phyloP scores from a whole-genome alignment of 1,140 invertebrate genomes.

The Coelopa frigida region DNA sequence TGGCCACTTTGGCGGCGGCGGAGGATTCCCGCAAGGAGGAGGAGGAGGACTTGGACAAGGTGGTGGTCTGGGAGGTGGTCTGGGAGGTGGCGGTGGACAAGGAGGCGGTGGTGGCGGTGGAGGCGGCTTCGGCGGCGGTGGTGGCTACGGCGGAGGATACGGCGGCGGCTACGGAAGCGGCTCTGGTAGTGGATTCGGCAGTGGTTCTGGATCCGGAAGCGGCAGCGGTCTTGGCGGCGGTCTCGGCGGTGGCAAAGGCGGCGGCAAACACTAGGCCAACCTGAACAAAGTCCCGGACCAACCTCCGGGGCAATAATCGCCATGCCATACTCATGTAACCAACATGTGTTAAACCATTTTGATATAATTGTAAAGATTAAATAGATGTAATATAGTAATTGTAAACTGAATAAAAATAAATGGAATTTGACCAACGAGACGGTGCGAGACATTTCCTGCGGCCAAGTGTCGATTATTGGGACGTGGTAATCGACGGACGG shows the following conservation, averaged over 20 bases:
- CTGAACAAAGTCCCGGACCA: conserved; percentile 9
- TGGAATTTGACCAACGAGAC: too few species aligned
- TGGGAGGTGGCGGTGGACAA: background rate
- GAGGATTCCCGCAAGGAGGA: conserved; percentile 13
- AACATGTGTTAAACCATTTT: too few species aligned
- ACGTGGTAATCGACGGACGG: too few species aligned
- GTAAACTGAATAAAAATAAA: too few species aligned
- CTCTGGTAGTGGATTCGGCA: background rate
- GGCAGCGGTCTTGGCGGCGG: conserved; percentile 10
- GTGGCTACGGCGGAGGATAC: conserved; percentile 14
- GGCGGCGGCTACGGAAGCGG: conserved; percentile 10
- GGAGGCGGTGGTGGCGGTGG: conserved; percentile 11
- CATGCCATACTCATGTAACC: too few species aligned
- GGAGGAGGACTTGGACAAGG: conserved; percentile 9
- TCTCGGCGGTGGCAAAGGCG: conserved; percentile 9
- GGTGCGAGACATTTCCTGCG: too few species aligned
- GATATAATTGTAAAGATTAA: too few species aligned
- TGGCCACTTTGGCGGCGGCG: conserved; percentile 12
- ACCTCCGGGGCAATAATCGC: too few species aligned
- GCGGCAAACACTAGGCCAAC: background rate
- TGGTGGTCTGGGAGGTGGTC: background rate
- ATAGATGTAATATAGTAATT: too few species aligned
- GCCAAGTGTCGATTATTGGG: too few species aligned
- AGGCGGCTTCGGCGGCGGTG: conserved; percentile 8
- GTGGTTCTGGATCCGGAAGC: background rate